phyloP scores from a whole-genome alignment of 2,113 vertebrate species.

The Atlantisia rogersi region DNA sequence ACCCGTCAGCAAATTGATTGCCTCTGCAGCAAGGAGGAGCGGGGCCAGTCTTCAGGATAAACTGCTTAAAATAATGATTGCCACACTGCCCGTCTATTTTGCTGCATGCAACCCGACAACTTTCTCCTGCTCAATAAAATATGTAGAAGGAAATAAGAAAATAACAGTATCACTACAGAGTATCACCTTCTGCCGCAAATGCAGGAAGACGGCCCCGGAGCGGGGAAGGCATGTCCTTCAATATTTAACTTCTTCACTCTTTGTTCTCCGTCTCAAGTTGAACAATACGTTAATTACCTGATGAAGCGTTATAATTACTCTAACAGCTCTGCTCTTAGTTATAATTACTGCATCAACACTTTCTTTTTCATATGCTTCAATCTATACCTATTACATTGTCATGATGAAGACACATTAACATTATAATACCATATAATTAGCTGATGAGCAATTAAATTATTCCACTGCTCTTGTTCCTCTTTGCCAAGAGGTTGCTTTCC shows the following conservation, averaged over 20 bases:
- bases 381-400: slow-evolving; percentile 88
- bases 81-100: not conserved
- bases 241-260: slow-evolving; percentile 88
- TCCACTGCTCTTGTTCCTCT: slow-evolving; percentile 86
- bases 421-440: slow-evolving; percentile 92
- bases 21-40: not conserved
- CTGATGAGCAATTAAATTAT: slow-evolving; percentile 96
- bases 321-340: slow-evolving; percentile 85
- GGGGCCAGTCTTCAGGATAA: not conserved
- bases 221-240: slow-evolving; percentile 84
- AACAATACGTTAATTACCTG: slow-evolving; percentile 92
- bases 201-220: slow-evolving; percentile 42
- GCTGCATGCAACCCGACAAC: not conserved
- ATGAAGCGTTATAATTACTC: slow-evolving; percentile 94
- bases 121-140: not conserved
- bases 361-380: slow-evolving; percentile 81
- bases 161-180: slow-evolving; percentile 35
- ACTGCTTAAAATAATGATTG: accelerated
- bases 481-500: slow-evolving; percentile 83
- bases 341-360: slow-evolving; percentile 88
- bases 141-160: slow-evolving; percentile 40
- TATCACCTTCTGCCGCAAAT: not conserved
- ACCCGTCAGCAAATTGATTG: accelerated
- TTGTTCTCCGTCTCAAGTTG: slow-evolving; percentile 84
- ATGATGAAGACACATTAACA: slow-evolving; percentile 92